Evolutionary conservation across 2,888 invertebrate species (phyloP).

Genomic region (Cephus pygmeus): DNA sequence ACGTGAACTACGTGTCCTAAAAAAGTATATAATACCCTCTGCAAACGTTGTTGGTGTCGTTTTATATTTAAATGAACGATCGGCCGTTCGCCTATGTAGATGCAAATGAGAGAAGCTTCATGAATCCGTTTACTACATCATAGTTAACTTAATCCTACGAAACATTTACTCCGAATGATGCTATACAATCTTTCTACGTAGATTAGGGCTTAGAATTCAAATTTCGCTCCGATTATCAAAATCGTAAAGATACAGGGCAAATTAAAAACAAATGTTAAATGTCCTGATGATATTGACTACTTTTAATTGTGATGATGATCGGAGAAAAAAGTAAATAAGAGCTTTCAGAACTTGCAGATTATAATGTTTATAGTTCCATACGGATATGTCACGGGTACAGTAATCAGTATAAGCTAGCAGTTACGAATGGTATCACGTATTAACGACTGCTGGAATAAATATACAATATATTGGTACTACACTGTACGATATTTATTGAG

Average conservation of each 20-base stretch:
- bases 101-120: constrained; percentile 8
- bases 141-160: constrained; percentile 29
- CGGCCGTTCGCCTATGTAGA: not conserved
- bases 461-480: not conserved
- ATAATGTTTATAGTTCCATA: not conserved
- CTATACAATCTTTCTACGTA: not conserved
- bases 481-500: not conserved
- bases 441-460: not conserved
- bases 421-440: constrained; percentile 2
- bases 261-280: not conserved
- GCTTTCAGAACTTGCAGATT: not conserved
- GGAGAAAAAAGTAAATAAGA: not conserved
- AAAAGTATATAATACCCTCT: constrained; percentile 27
- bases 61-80: constrained; percentile 40
- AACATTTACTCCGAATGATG: not conserved
- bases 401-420: constrained; percentile 9
- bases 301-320: not conserved
- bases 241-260: not conserved
- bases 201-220: not conserved
- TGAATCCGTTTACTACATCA: constrained; percentile 15
- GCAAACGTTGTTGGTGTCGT: constrained; percentile 17
- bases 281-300: not conserved
- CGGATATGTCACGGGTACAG: constrained; percentile 23
- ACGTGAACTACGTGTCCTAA: constrained; percentile 16
- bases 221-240: not conserved